Percentiles rank a stretch among this genome's conserved stretches.
Evolutionary conservation across 2,113 vertebrate genomes (phyloP).

Genomic region (Nycticebus coucang): DNA sequence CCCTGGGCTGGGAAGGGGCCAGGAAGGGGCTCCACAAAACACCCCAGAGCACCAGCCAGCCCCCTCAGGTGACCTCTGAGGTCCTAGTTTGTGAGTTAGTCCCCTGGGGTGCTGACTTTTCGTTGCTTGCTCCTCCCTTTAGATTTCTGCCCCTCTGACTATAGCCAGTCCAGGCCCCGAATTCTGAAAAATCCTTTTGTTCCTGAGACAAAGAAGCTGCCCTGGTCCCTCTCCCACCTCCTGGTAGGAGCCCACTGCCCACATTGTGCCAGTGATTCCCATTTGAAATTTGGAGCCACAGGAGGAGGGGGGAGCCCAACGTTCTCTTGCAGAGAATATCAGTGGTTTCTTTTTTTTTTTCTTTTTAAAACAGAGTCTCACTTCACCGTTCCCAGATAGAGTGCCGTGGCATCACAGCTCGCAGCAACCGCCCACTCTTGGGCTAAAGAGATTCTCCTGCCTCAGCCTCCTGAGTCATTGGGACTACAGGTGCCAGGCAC

Average conservation of each 20-base stretch:
- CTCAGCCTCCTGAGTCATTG: no score
- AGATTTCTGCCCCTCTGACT: background rate
- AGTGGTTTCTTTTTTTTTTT: background rate
- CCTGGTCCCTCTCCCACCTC: background rate
- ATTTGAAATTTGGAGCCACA: background rate
- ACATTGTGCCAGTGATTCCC: background rate
- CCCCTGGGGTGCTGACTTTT: background rate
- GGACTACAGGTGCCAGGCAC: no score
- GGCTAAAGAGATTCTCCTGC: no score
- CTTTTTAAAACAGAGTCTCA: no score
- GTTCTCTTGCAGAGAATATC: background rate
- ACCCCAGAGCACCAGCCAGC: background rate
- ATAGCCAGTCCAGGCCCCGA: background rate
- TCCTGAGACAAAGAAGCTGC: background rate
- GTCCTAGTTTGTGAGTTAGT: background rate
- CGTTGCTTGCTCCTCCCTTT: background rate
- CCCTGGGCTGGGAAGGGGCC: background rate
- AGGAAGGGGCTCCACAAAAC: background rate
- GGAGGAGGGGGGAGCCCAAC: background rate
- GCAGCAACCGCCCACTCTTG: no score
- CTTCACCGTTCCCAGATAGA: no score
- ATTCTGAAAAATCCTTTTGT: background rate
- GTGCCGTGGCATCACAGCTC: no score
- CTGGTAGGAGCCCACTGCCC: background rate
- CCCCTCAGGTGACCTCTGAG: background rate